Evolutionary conservation across 2,113 vertebrate species (phyloP), one percentile per base, ranked within the genome.

Genomic region (Vimba vimba): DNA sequence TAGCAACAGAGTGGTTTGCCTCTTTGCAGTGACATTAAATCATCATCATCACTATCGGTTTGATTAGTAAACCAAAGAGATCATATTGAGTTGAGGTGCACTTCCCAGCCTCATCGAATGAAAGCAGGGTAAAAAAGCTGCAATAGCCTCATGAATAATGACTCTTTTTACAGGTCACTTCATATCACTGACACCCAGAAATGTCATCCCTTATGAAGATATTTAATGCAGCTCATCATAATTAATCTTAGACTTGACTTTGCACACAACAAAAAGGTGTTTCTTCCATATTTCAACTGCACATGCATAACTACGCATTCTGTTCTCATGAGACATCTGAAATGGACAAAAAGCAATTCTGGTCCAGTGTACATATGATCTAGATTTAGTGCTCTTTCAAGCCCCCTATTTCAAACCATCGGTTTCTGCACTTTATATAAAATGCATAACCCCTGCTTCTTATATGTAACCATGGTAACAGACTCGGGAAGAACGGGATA

Each of bases 391-490:
- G 30, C 55, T 23, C 77, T 60, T 79, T 79, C 77, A 60, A 79
- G 77, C 11, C 77, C 21, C 10, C 75, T 1, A 33, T 52, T 39
- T 60, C 50, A 78, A 23, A 4, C 21, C 15, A 50, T 36, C 50
- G 36, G 10, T 50, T 50, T 77, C 9, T 6, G 27, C 75, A 77
- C 75, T 25, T 79, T 43, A 60, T 60, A 62, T 62, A 36, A 79
- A 23, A 79, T 60, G 55, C 55, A 79, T 60, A 62, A 23, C 77
- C 57, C 33, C 55, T 79, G 77, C 30, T 25, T 79, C 55, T 55
- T 60, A 4, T n/a, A 60, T 15, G 77, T 79, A 62, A 39, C 77
- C 55, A 79, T 60, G 77, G 77, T 79, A 60, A 79, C 77, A 79
- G 21, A 79, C 43, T 59, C 10, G 2, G 77, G 30, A 79, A 60